Evolutionary conservation across 2,113 vertebrate genomes (phyloP), one percentile per base, ranked within the genome.

Genomic region (Tringa solitaria): DNA sequence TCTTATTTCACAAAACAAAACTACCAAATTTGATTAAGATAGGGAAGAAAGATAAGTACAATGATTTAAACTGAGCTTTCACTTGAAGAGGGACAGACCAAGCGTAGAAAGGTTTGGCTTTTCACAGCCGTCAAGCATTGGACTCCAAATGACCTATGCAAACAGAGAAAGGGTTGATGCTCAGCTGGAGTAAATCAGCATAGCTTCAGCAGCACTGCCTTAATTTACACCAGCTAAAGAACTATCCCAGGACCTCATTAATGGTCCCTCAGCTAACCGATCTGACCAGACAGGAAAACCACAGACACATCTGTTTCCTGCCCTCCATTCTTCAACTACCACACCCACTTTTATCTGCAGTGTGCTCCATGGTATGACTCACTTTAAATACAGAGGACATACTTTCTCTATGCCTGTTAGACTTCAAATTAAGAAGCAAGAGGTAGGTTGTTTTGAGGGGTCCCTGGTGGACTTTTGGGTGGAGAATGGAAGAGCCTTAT

Each of bases 251-350:
- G 12, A 54, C 43, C 56, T 80, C 85, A 12, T 15, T 91, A 41
- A 67, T 1, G 28, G 67, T 86, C 95, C 89, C 92, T 21, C 61
- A 83, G 92, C 90, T 87, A 59, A 39, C 70, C 73, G 45, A 30
- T 79, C 39, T 82, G 89, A 85, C 80, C 89, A 96, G 94, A 73
- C 80, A 95, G 77, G 82, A 91, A 95, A 83, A 69, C 48, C 84
- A 79, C 94, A 97, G 86, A 69, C 84, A 79, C 86, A 91, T 95
- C 91, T 96, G 93, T 92, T 96, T 96, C 93, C 95, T 96, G 91
- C 86, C 69, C 80, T 95, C 83, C 72, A 15, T 78, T 59, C 73
- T 45, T 57, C 77, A 51, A 1, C 61, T 22, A 43, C 95, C 96
- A 91, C 96, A 85, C 96, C 96, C 92, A 26, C 73, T 87, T 97